Base-by-base conservation (phyloP, 1,140 invertebrate genomes). In the Drosophila pectinifera region DNA sequence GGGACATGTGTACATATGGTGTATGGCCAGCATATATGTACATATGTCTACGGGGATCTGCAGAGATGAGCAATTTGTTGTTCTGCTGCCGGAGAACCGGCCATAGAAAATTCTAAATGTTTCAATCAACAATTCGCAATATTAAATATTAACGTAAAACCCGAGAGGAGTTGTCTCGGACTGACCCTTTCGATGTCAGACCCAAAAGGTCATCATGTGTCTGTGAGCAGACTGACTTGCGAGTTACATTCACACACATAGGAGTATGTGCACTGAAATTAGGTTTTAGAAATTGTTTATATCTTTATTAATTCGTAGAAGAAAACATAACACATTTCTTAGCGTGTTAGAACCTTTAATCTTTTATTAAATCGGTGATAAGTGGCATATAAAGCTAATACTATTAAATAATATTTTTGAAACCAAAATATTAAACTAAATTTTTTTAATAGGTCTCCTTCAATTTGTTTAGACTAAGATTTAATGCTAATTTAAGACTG, bases 121-220 rank as follows among this genome's bases (percentile, higher is more conserved):
- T 89, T 90, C 74, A 82, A 90, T 90, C 77, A 90, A 86, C 82
- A 80, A 88, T 86, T 90, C 83, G 64, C 80, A 59, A 73, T 90
- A 91, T 90, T 91, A 91, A 91, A 91, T 91, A 91, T 91, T 91
- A 91, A 91, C 90, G 67, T 78, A 68, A 26, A 89, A 70, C 76
- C 89, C 74, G 73, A 88, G 83, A 79, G 65, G 57, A 82, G 74
- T 73, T 82, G 74, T 73, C 70, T 83, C 80, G 39, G 22, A 61
- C 72, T 88, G 80, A 89, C 80, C 83, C 83, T 86, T 86, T 89
- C 67, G 70, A 63, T 76, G 58, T 53, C 53, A 39, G 45, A 46
- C 61, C 64, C 64, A 79, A 78, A 88, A 76, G 75, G 83, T 80
- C 80, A 84, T 80, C 80, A 79, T 73, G 57, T 80, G 77, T 77